Percentiles rank a stretch among this genome's conserved stretches.
These are phyloP conservation scores for Araneus ventricosus DNA, from an alignment of 1,140 invertebrate genomes.

Conservation along the genomic window DNA sequence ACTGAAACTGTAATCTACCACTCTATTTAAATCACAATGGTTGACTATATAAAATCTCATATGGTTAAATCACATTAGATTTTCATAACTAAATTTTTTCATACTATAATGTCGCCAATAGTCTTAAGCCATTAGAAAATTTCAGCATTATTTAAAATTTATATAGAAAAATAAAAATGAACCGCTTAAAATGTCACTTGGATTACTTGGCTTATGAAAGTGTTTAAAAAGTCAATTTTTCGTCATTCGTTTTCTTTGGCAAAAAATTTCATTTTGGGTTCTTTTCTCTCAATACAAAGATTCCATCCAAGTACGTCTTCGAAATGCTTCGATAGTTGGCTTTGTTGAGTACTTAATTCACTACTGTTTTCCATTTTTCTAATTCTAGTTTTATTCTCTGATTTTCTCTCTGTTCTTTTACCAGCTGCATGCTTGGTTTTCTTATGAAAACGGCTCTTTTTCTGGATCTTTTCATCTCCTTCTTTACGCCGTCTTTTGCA, in stretches of 20 bases:
- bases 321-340: neutral
- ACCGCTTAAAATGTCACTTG: too few species aligned
- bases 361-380: neutral
- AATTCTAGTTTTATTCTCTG: neutral
- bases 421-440: neutral
- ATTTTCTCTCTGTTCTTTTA: neutral
- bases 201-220: too few species aligned
- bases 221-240: too few species aligned
- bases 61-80: too few species aligned
- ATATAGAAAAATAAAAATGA: too few species aligned
- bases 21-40: too few species aligned
- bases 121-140: too few species aligned
- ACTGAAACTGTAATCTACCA: too few species aligned
- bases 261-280: neutral
- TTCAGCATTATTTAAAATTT: too few species aligned
- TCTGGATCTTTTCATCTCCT: neutral
- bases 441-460: neutral
- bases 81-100: too few species aligned
- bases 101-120: too few species aligned
- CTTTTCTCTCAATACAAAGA: conserved; percentile 33
- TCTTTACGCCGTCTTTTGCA: neutral
- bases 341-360: neutral
- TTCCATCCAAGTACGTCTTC: neutral
- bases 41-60: too few species aligned
- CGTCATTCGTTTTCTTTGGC: neutral